phyloP scores from a whole-genome alignment of 2,888 invertebrate species.

The Platypus cylindrus region DNA sequence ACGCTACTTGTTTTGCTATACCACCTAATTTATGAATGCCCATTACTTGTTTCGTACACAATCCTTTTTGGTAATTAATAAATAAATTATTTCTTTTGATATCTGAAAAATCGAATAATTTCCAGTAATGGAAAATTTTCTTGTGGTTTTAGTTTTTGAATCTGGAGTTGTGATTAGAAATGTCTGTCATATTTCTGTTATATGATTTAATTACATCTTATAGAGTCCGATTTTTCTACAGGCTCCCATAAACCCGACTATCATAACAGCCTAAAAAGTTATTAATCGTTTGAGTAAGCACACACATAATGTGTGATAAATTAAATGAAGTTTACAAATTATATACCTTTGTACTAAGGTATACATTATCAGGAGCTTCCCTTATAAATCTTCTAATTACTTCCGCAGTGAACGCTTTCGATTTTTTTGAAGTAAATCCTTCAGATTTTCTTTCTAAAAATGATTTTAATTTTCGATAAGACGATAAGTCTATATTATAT shows the following conservation, averaged over 20 bases:
- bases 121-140: constrained; percentile 14
- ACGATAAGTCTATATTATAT: too few species aligned
- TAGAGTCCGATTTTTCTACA: constrained; percentile 14
- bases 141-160: constrained; percentile 9
- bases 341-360: too few species aligned
- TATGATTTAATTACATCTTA: constrained; percentile 10
- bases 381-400: too few species aligned
- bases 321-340: too few species aligned
- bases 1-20: constrained; percentile 5
- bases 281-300: too few species aligned
- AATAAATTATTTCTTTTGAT: not conserved
- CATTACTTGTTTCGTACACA: constrained; percentile 4
- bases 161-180: constrained; percentile 13
- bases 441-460: too few species aligned
- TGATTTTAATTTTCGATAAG: too few species aligned
- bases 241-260: constrained; percentile 13
- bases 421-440: too few species aligned
- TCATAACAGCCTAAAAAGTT: constrained; percentile 13
- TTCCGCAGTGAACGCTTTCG: too few species aligned
- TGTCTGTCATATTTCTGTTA: constrained; percentile 12
- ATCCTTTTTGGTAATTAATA: constrained; percentile 2
- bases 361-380: too few species aligned
- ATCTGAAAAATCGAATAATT: too few species aligned
- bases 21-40: constrained; percentile 3
- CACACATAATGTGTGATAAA: too few species aligned